phyloP scores from a whole-genome alignment of 1,140 invertebrate genomes.

The Diachasmimorpha longicaudata region DNA sequence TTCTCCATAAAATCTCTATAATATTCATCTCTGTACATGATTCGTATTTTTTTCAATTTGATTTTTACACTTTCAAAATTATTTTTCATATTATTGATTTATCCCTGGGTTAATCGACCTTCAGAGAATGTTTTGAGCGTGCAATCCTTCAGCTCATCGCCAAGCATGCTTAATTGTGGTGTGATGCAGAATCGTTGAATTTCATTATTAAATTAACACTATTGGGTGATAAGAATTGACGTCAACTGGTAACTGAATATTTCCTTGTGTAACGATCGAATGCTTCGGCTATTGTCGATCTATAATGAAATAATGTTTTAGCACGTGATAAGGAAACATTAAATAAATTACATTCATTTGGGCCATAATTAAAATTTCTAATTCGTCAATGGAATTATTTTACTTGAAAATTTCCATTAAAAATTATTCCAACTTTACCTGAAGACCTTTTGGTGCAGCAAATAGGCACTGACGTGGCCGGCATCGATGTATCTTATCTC shows the following conservation, averaged over 20 bases:
- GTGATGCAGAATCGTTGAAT: background rate
- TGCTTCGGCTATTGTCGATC: constrained; percentile 59
- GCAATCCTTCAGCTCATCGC: background rate
- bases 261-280: constrained; percentile 64
- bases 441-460: constrained; percentile 86
- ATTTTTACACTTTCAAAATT: background rate
- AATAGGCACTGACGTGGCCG: constrained; percentile 90
- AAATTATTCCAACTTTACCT: constrained; percentile 66
- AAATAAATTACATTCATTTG: too few relatives aligned
- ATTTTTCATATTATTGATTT: background rate
- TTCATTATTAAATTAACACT: background rate
- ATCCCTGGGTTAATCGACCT: background rate
- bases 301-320: background rate
- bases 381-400: too few relatives aligned
- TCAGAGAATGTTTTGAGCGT: background rate
- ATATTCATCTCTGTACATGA: background rate
- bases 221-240: background rate
- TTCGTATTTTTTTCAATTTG: background rate
- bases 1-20: background rate
- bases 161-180: background rate
- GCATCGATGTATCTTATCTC: constrained; percentile 86
- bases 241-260: constrained; percentile 58
- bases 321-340: too few relatives aligned
- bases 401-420: too few relatives aligned
- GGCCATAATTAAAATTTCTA: too few relatives aligned